Evolutionary conservation across 2,113 vertebrate species (phyloP).

Genomic region (Scytalopus superciliaris): DNA sequence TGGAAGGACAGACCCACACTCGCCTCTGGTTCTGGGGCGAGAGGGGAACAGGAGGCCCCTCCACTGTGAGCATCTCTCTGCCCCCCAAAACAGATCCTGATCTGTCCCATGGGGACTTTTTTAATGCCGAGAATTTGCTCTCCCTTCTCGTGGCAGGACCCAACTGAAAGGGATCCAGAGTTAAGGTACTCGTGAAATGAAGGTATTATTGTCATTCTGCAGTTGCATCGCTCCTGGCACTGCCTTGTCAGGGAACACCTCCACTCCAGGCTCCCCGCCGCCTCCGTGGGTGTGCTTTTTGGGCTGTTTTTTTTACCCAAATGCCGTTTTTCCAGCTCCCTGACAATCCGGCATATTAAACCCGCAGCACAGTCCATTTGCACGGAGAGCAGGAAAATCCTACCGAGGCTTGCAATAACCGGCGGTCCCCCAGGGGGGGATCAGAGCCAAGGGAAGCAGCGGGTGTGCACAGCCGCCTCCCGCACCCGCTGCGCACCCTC

Average conservation of each 20-base stretch:
- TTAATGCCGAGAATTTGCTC: neutral
- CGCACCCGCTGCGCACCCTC: neutral
- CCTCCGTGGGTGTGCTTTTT: neutral
- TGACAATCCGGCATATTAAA: neutral
- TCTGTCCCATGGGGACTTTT: neutral
- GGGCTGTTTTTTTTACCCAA: neutral
- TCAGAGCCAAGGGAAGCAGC: neutral
- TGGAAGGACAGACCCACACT: neutral
- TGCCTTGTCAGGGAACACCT: neutral
- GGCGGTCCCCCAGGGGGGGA: neutral
- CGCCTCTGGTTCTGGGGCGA: neutral
- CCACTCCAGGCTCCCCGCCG: neutral
- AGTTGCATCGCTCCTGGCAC: neutral
- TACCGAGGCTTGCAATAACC: neutral
- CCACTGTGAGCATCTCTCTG: neutral
- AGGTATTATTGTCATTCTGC: neutral
- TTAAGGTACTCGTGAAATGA: neutral
- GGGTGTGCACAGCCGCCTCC: neutral
- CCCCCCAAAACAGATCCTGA: neutral
- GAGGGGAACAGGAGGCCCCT: neutral
- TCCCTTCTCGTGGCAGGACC: neutral
- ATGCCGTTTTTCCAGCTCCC: constrained; percentile 2
- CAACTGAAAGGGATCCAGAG: neutral
- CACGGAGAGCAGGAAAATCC: neutral
- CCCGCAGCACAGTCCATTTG: neutral